Evolutionary conservation across 1,140 invertebrate genomes (phyloP).

Genomic region (Microplitis mediator): DNA sequence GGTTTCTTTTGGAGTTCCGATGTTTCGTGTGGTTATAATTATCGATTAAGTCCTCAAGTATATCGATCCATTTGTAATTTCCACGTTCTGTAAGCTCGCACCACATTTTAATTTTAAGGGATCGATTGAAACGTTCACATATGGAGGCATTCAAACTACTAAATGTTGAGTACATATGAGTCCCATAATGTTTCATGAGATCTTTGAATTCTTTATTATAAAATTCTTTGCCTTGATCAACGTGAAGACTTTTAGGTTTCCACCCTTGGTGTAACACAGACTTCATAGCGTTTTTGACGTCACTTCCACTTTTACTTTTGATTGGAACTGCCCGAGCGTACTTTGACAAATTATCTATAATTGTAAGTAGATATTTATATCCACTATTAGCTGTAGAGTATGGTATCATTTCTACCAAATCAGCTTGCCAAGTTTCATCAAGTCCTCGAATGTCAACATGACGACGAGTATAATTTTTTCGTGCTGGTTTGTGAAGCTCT

Average conservation of each 20-base stretch:
- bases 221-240: not conserved
- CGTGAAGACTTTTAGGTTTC: not conserved
- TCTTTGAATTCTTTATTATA: not conserved
- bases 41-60: not conserved
- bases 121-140: slow-evolving; percentile 55
- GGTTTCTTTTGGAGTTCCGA: no score
- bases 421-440: slow-evolving; percentile 20
- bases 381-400: not conserved
- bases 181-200: slow-evolving; percentile 1
- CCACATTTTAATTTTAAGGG: slow-evolving; percentile 53
- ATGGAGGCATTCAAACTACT: slow-evolving; percentile 52
- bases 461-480: slow-evolving; percentile 16
- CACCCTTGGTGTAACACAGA: not conserved
- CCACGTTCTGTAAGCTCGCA: slow-evolving; percentile 46
- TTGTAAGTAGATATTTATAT: slow-evolving; percentile 12
- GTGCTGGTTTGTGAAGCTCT: not conserved
- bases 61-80: slow-evolving; percentile 42
- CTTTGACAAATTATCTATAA: slow-evolving; percentile 28
- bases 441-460: slow-evolving; percentile 12
- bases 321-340: slow-evolving; percentile 34
- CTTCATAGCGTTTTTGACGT: not conserved
- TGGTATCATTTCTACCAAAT: slow-evolving; percentile 22
- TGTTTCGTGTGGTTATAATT: slow-evolving; percentile 49
- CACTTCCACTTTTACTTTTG: slow-evolving; percentile 20
- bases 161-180: slow-evolving; percentile 28